These are phyloP conservation scores for Nilaparvata lugens DNA, from an alignment of 1,140 invertebrate genomes.

Conservation along the genomic window DNA sequence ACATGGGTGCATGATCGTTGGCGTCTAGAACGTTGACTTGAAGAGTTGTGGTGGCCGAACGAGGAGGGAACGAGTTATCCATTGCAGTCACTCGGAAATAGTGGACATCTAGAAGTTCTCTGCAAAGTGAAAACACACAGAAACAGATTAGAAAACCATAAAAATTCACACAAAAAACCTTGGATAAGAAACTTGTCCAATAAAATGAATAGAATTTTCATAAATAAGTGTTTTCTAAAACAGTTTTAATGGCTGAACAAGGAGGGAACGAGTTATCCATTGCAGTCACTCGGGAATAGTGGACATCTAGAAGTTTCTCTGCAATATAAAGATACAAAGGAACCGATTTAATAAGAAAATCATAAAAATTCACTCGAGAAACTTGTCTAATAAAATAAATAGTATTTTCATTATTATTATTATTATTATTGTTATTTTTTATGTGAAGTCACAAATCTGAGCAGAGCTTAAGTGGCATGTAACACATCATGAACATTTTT, in stretches of 20 bases:
- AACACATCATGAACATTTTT: too few species aligned
- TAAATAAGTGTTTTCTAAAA: constrained; percentile 83
- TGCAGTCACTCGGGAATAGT: constrained; percentile 50
- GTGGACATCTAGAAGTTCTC: constrained; percentile 68
- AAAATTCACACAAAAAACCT: constrained; percentile 29
- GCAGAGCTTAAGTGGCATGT: too few species aligned
- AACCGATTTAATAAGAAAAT: too few species aligned
- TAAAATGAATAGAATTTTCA: background rate
- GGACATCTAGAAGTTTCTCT: constrained; percentile 68
- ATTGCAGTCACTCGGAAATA: constrained; percentile 48
- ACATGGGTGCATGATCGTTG: constrained; percentile 88
- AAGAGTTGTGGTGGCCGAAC: constrained; percentile 80
- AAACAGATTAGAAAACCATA: too few species aligned
- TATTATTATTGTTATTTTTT: too few species aligned
- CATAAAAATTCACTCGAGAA: constrained; percentile 30
- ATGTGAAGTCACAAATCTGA: too few species aligned
- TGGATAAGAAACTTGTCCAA: background rate
- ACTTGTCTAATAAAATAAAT: background rate
- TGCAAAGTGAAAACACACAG: constrained; percentile 53
- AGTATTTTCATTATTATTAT: too few species aligned
- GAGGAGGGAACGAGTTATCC: constrained; percentile 77
- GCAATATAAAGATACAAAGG: constrained; percentile 53
- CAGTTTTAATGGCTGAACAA: constrained; percentile 75
- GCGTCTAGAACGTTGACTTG: constrained; percentile 84
- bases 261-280: constrained; percentile 77